Base-by-base conservation (phyloP, 2,888 invertebrate species). In the Willowsia nigromaculata region DNA sequence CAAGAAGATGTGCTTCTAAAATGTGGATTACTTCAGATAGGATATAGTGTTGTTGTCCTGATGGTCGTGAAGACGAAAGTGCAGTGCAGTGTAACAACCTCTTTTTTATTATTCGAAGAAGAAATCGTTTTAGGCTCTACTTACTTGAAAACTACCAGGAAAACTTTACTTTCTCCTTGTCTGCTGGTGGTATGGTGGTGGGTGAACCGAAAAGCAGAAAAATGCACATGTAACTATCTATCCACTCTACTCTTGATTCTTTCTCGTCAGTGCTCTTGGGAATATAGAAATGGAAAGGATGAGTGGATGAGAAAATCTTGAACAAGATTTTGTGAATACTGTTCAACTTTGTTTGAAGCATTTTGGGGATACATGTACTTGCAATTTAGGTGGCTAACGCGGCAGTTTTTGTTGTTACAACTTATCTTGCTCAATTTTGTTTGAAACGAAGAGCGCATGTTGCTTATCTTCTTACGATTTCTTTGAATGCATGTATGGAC, bases 271-370 rank as follows among this genome's bases (percentile, higher is more conserved):
- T 27, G 68, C 83, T 71, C 53, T 50, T 68, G 83, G 83, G 83
- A 40, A 83, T 83, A 68, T 37, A 83, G 50, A 56, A 50, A 65
- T 65, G 78, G 47, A 50, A 74, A n/a, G 78, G 56, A 56, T 78
- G 53, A 62, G 40, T 59, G 82, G 62, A 82, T 83, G 68, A 71
- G 53, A 53, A 83, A 83, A 83, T 83, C 83, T 83, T 83, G 83
- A 71, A 50, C 68, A 71, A 83, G 83, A 68, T 83, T 68, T 81
- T 62, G 25, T 62, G 62, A 43, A 65, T 15, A 62, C 56, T 43
- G 30, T 27, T 47, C 43, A 62, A 82, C 65, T 82, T 82, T 62
- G 82, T 62, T 82, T 43, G 43, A 30, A 27, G 27, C 47, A 74
- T 27, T 59, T 37, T 33, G n/a, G 43, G 59, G 65, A 43, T 62